Evolutionary conservation across 2,888 invertebrate genomes (phyloP), one percentile per base, ranked within the genome.

Genomic region (Ormyrus thymus): DNA sequence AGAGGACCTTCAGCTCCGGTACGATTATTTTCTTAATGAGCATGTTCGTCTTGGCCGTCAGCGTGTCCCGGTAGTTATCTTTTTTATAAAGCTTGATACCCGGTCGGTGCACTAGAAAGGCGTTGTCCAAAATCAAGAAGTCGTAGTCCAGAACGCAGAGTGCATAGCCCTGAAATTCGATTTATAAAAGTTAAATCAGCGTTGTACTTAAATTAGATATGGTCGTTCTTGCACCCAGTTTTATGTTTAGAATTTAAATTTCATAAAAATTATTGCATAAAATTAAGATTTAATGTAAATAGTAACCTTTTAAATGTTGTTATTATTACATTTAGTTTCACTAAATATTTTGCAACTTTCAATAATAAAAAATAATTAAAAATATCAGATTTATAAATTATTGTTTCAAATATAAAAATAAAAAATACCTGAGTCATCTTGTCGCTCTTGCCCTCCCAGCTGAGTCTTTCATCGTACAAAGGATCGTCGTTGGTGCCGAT

Each of bases 371-470:
- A 29, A 29, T 1, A 29, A 29, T 29, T 29, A 1, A 29, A 29
- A 29, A 29, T 29, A 29, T 29, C 3, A 3, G 4, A 29, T 29
- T 29, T 29, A 29, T 4, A 29, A 29, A 29, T 29, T 29, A 29
- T 29, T 29, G 29, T 2, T 0, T 29, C 29, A 29, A 29, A 29
- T 29, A 3, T 29, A 29, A 29, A 51, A 29, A 53, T 9, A 58
- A 3, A 55, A 3, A 13, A n/a, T 89, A 97, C 97, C 95, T 97
- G 97, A 80, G 97, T 96, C 97, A 97, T 97, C 91, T 97, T 97
- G 90, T 98, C 97, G 90, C 96, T 95, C 90, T 96, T 96, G 61
- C 97, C 97, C 88, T 98, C 97, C 97, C 97, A 97, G 88, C 96
- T 96, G 81, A 97, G 93, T 86, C 97, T 92, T 89, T 97, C 97